phyloP scores from a whole-genome alignment of 1,140 invertebrate genomes.

The Rhopalosiphum maidis region DNA sequence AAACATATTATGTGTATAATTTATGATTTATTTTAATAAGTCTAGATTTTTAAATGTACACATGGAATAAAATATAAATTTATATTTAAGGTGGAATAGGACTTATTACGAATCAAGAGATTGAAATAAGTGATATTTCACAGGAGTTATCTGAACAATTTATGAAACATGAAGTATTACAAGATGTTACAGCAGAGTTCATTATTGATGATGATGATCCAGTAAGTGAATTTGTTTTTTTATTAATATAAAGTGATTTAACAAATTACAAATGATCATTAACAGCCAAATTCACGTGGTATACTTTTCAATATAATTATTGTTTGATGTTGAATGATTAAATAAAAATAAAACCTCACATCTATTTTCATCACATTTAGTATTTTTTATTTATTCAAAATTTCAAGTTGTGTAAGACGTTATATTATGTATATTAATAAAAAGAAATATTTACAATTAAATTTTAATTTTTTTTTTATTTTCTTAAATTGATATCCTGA shows the following conservation, averaged over 20 bases:
- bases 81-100: conserved; percentile 40
- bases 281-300: too few relatives aligned
- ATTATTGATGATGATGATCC: conserved; percentile 24
- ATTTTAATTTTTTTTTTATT: too few relatives aligned
- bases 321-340: too few relatives aligned
- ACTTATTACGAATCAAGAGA: conserved; percentile 39
- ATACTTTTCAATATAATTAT: too few relatives aligned
- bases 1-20: neutral
- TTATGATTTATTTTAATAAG: neutral
- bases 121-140: conserved; percentile 21
- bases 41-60: neutral
- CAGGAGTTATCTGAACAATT: conserved; percentile 25
- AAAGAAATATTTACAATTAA: too few relatives aligned
- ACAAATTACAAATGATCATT: too few relatives aligned
- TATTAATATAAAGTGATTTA: neutral
- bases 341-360: too few relatives aligned
- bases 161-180: neutral
- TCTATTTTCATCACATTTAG: too few relatives aligned
- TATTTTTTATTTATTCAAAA: too few relatives aligned
- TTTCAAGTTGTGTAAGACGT: too few relatives aligned
- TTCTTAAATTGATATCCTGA: too few relatives aligned
- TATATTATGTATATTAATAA: too few relatives aligned
- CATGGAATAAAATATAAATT: neutral
- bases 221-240: neutral
- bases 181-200: neutral